A percentile compares a stretch with the other conserved stretches of the same genome.
Conservation (phyloP, 2,888 invertebrate species). For the Meliscaeva auricollis region DNA sequence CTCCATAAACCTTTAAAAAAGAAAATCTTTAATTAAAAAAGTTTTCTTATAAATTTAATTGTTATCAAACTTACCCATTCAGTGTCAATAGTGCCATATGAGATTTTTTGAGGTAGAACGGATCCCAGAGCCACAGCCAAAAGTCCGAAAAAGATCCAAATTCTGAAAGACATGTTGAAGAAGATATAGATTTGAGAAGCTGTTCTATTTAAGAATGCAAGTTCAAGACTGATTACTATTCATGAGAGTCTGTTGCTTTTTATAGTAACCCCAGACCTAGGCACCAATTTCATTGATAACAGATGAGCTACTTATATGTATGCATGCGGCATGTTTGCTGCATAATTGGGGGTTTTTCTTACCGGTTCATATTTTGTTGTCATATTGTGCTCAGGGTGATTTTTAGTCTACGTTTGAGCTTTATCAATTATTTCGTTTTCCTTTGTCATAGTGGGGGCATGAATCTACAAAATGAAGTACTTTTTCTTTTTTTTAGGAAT, state of each 20-base stretch:
- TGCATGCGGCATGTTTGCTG: too few relatives aligned
- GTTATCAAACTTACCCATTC: slow-evolving; percentile 6
- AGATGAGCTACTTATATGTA: too few relatives aligned
- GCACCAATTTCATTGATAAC: too few relatives aligned
- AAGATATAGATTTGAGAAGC: neutral
- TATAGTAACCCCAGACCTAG: too few relatives aligned
- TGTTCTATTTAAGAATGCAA: neutral
- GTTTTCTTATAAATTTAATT: neutral
- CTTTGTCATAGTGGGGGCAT: too few relatives aligned
- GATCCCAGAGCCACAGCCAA: slow-evolving; percentile 31
- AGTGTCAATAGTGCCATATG: neutral
- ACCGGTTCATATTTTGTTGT: too few relatives aligned
- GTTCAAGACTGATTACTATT: neutral
- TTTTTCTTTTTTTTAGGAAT: too few relatives aligned
- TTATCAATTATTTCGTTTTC: too few relatives aligned
- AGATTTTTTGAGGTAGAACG: slow-evolving; percentile 33
- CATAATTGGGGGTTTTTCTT: too few relatives aligned
- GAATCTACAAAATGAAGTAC: too few relatives aligned
- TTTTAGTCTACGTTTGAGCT: too few relatives aligned
- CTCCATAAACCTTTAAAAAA: slow-evolving; percentile 1
- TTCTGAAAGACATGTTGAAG: slow-evolving; percentile 29
- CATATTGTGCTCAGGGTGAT: too few relatives aligned
- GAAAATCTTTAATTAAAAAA: neutral
- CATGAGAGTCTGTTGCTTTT: neutral
- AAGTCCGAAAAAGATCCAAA: slow-evolving; percentile 46